A percentile compares a stretch with the other conserved stretches of the same genome.
Conservation (phyloP, 2,797 vertebrate species). For the Oryzias sinensis region DNA sequence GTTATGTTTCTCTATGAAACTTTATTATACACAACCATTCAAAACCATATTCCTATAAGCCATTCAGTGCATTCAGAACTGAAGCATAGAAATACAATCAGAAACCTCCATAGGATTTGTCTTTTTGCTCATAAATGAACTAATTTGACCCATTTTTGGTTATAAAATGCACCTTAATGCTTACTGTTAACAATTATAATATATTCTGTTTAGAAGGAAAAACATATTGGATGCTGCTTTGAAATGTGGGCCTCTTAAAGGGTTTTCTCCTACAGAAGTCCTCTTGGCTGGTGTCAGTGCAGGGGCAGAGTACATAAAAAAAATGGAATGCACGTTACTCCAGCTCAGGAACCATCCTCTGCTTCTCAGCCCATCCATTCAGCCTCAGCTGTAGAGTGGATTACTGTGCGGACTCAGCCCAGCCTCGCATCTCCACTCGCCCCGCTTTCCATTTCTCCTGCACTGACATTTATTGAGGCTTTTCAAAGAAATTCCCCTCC, state of each 20-base stretch:
- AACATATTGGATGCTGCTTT: slow-evolving; percentile 13
- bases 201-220: neutral
- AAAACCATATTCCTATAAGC: no score
- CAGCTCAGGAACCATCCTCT: slow-evolving; percentile 47
- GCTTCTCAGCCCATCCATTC: slow-evolving; percentile 52
- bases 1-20: no score
- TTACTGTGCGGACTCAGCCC: slow-evolving; percentile 65
- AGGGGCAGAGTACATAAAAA: slow-evolving; percentile 39
- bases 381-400: slow-evolving; percentile 64
- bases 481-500: slow-evolving; percentile 75
- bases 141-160: no score
- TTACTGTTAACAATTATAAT: no score
- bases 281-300: slow-evolving; percentile 41
- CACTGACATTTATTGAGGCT: slow-evolving; percentile 79
- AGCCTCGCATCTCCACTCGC: slow-evolving; percentile 34
- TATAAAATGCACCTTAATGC: no score
- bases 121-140: no score
- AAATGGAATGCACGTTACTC: slow-evolving; percentile 58
- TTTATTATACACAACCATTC: no score
- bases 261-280: slow-evolving; percentile 14
- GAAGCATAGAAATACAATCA: no score
- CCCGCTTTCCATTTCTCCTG: slow-evolving; percentile 65
- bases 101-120: no score
- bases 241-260: slow-evolving; percentile 13
- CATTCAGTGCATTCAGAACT: no score